Percentiles rank a stretch among this genome's conserved stretches.
phyloP scores from a whole-genome alignment of 1,140 invertebrate genomes.

The Panagrolaimus sp. region DNA sequence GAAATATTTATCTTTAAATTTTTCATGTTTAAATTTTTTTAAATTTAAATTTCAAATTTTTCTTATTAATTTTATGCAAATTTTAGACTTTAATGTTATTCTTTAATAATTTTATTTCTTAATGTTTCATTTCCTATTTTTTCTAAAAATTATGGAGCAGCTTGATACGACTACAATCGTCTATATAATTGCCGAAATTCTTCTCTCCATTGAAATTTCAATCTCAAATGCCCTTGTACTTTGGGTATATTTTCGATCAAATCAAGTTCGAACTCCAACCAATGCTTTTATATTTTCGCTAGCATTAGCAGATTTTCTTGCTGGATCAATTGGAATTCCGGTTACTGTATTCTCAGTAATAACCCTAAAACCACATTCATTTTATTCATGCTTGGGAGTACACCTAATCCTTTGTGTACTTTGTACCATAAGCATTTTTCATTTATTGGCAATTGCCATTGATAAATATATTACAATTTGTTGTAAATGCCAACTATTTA shows the following conservation, averaged over 20 bases:
- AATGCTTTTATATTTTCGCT: conserved; percentile 46
- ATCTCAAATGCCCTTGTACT: conserved; percentile 39
- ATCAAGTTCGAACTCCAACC: conserved; percentile 46
- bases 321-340: conserved; percentile 43
- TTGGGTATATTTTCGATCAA: conserved; percentile 32
- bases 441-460: conserved; percentile 46
- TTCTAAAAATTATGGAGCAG: neutral
- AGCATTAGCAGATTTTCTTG: conserved; percentile 45
- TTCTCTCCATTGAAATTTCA: conserved; percentile 36
- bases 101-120: too few relatives aligned
- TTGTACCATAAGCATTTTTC: conserved; percentile 49
- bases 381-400: conserved; percentile 37
- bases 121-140: too few relatives aligned
- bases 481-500: conserved; percentile 28
- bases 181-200: conserved; percentile 35
- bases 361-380: conserved; percentile 31
- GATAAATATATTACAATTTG: conserved; percentile 52
- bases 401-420: conserved; percentile 46
- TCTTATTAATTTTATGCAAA: too few relatives aligned
- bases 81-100: too few relatives aligned
- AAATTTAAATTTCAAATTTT: too few relatives aligned
- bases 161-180: conserved; percentile 26
- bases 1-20: too few relatives aligned
- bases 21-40: too few relatives aligned
- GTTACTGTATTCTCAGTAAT: conserved; percentile 45